These are phyloP conservation scores for Pogonomyrmex barbatus DNA, from an alignment of 1,140 invertebrate genomes.

Conservation along the genomic window DNA sequence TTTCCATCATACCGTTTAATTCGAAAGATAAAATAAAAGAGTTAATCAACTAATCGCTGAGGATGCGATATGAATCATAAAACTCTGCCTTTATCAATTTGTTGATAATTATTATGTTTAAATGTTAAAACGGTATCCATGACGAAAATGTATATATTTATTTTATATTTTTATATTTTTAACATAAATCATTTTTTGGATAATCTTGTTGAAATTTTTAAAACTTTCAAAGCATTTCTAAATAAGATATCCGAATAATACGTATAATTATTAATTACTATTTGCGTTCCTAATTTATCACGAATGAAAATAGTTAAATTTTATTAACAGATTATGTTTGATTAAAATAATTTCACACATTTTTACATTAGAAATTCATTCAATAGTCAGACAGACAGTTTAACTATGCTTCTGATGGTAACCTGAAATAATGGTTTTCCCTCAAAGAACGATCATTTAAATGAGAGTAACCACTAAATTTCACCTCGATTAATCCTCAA, in stretches of 20 bases:
- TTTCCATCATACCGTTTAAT: not conserved
- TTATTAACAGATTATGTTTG: slow-evolving; percentile 17
- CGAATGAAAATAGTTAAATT: slow-evolving; percentile 12
- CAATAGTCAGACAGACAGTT: slow-evolving; percentile 15
- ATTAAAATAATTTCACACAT: slow-evolving; percentile 4
- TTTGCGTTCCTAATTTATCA: not conserved
- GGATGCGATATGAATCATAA: too few relatives aligned
- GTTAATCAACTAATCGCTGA: not conserved
- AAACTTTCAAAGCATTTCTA: not conserved
- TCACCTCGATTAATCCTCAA: slow-evolving; percentile 72
- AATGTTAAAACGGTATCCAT: not conserved
- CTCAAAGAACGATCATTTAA: slow-evolving; percentile 61
- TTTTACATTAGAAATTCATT: slow-evolving; percentile 6
- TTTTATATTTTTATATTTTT: not conserved
- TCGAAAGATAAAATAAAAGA: not conserved
- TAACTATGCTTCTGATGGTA: slow-evolving; percentile 39
- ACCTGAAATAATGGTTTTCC: slow-evolving; percentile 42
- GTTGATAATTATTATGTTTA: not conserved
- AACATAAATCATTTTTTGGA: not conserved
- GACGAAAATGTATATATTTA: not conserved
- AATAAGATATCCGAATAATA: not conserved
- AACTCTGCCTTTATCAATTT: not conserved
- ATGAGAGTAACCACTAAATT: slow-evolving; percentile 71
- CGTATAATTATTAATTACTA: not conserved
- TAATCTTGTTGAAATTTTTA: not conserved